phyloP scores from a whole-genome alignment of 2,113 vertebrate genomes.

The Ictidomys tridecemlineatus region DNA sequence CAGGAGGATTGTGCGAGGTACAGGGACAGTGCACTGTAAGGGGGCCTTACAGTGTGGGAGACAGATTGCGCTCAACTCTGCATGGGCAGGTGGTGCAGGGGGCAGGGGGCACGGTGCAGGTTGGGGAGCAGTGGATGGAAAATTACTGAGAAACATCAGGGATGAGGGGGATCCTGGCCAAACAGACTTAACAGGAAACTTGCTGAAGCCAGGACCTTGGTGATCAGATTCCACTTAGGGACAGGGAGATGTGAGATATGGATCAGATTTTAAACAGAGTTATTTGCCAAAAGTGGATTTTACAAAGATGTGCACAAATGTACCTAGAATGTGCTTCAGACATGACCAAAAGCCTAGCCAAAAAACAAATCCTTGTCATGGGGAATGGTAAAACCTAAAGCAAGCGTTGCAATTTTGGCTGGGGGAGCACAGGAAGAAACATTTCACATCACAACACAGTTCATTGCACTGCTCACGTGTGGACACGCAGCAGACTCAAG shows the following conservation, averaged over 20 bases:
- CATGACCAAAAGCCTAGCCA: neutral
- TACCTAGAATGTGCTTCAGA: neutral
- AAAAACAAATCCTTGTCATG: neutral
- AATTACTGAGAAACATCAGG: neutral
- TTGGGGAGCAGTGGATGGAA: neutral
- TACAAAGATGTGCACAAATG: neutral
- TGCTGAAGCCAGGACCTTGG: neutral
- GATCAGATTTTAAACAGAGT: neutral
- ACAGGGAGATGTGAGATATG: no score
- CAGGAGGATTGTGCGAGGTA: neutral
- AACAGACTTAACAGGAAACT: neutral
- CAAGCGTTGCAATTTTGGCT: neutral
- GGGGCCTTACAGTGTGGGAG: neutral
- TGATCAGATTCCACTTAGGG: neutral
- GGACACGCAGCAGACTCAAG: neutral
- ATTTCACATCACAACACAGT: neutral
- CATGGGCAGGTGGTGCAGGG: neutral
- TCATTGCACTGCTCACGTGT: accelerated
- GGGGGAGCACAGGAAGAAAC: neutral
- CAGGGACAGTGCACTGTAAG: no score
- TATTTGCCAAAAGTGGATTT: neutral
- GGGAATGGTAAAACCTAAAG: neutral
- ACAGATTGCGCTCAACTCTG: neutral
- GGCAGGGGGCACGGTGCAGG: no score
- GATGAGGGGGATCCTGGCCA: neutral